phyloP scores from a whole-genome alignment of 2,888 invertebrate genomes.

The Beris morrisii region DNA sequence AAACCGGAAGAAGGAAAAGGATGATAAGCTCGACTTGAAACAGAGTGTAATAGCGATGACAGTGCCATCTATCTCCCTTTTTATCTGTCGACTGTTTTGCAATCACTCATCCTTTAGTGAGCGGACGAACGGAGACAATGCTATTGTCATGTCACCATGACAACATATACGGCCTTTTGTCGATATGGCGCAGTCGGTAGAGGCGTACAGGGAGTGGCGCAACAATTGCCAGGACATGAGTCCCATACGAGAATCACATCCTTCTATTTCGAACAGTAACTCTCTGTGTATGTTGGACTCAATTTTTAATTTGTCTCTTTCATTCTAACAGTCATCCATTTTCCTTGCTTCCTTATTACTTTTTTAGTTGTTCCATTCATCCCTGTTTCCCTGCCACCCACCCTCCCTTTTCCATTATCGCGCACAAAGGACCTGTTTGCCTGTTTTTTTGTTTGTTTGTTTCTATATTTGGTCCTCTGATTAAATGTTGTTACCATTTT shows the following conservation, averaged over 20 bases:
- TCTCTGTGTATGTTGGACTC: constrained; percentile 1
- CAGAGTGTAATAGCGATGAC: constrained; percentile 28
- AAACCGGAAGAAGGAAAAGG: constrained; percentile 15
- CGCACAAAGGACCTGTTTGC: no score
- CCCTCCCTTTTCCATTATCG: no score
- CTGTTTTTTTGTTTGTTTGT: no score
- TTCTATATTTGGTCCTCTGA: no score
- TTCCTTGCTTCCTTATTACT: background rate
- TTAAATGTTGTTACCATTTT: no score
- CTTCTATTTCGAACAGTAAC: constrained; percentile 21
- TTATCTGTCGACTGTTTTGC: constrained; percentile 27
- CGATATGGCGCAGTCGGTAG: constrained; percentile 10
- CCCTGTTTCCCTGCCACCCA: background rate
- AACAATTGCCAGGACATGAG: constrained; percentile 19
- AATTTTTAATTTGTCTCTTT: background rate
- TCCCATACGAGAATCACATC: background rate
- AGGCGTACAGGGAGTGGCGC: constrained; percentile 8
- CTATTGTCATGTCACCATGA: constrained; percentile 37
- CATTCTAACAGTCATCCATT: background rate
- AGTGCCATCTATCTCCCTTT: constrained; percentile 27
- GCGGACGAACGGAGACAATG: constrained; percentile 32
- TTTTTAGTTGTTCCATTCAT: background rate
- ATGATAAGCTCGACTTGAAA: constrained; percentile 20
- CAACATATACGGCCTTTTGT: constrained; percentile 28
- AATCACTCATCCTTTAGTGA: constrained; percentile 24